These are phyloP conservation scores for Halcyon smyrnensis DNA, from an alignment of 2,797 vertebrate genomes.

Conservation along the genomic window DNA sequence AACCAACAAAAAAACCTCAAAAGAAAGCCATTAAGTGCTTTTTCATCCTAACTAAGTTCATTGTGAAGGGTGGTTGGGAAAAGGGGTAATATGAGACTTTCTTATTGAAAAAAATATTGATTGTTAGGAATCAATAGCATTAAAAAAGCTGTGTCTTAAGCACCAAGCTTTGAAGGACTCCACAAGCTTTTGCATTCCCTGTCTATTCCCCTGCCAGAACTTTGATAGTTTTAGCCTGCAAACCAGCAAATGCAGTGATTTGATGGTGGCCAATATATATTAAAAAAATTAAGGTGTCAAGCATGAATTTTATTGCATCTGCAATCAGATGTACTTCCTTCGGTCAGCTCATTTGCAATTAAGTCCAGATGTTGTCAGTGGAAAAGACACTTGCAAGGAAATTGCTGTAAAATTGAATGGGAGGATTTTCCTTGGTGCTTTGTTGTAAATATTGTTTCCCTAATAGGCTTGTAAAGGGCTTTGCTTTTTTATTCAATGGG, in stretches of 20 bases:
- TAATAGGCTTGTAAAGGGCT: conserved; percentile 64
- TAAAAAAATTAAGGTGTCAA: conserved; percentile 37
- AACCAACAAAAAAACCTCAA: neutral
- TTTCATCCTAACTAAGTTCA: conserved; percentile 59
- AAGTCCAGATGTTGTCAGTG: conserved; percentile 40
- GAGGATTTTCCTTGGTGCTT: conserved; percentile 4
- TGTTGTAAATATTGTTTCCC: conserved; percentile 62
- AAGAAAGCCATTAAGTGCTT: conserved; percentile 39
- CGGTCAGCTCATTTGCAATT: neutral
- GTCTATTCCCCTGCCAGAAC: conserved; percentile 47
- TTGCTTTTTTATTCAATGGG: conserved; percentile 15
- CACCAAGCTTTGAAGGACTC: conserved; percentile 65
- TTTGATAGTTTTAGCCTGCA: conserved; percentile 46
- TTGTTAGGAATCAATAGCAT: conserved; percentile 67
- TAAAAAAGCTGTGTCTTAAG: conserved; percentile 71
- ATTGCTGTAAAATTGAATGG: conserved; percentile 58
- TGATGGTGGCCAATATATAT: conserved; percentile 38
- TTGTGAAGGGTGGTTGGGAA: conserved; percentile 69
- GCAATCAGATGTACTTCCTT: conserved; percentile 22
- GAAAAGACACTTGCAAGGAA: conserved; percentile 31
- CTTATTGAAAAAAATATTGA: conserved; percentile 74
- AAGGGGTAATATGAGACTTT: conserved; percentile 63
- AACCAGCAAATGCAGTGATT: conserved; percentile 44
- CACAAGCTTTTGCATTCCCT: conserved; percentile 11
- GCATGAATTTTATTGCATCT: neutral